Percentiles rank a stretch among this genome's conserved stretches.
Evolutionary conservation across 2,888 invertebrate species (phyloP).

Genomic region (Tetragonula carbonaria): DNA sequence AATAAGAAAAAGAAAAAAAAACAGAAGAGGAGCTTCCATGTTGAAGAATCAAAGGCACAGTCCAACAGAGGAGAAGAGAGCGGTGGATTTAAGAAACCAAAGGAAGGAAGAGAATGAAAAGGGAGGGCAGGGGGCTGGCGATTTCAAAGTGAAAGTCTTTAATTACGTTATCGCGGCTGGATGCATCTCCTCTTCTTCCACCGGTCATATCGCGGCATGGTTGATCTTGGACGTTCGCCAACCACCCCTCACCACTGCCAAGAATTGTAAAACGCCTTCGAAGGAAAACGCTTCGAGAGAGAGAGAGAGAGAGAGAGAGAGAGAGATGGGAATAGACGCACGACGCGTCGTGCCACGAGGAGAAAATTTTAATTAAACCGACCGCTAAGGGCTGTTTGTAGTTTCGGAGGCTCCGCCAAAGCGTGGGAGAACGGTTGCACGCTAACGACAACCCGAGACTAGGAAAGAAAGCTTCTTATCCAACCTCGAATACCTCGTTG

Average conservation of each 20-base stretch:
- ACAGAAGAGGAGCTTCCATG: too few relatives aligned
- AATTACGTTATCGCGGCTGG: slow-evolving; percentile 79
- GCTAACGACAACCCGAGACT: slow-evolving; percentile 14
- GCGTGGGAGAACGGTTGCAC: slow-evolving; percentile 7
- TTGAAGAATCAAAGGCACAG: slow-evolving; percentile 25
- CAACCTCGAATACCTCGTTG: too few relatives aligned
- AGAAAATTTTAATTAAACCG: slow-evolving; percentile 78
- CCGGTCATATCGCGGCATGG: slow-evolving; percentile 70
- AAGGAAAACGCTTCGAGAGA: slow-evolving; percentile 50
- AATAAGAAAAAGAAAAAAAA: background rate
- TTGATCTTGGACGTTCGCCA: slow-evolving; percentile 74
- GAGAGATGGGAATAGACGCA: slow-evolving; percentile 25
- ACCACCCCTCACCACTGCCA: slow-evolving; percentile 72
- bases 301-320: background rate
- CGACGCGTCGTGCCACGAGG: slow-evolving; percentile 57
- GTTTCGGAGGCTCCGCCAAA: slow-evolving; percentile 62
- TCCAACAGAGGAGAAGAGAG: background rate
- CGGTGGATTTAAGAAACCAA: slow-evolving; percentile 37
- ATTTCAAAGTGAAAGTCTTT: slow-evolving; percentile 75
- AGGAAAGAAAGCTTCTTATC: slow-evolving; percentile 21
- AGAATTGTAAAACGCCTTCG: slow-evolving; percentile 60
- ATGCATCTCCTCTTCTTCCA: slow-evolving; percentile 69
- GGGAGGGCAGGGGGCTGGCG: slow-evolving; percentile 25
- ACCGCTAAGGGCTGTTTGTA: slow-evolving; percentile 73
- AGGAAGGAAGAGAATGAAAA: slow-evolving; percentile 29